Evolutionary conservation across 1,140 invertebrate genomes (phyloP), one percentile per base, ranked within the genome.

Genomic region (Hycleus phaleratus): DNA sequence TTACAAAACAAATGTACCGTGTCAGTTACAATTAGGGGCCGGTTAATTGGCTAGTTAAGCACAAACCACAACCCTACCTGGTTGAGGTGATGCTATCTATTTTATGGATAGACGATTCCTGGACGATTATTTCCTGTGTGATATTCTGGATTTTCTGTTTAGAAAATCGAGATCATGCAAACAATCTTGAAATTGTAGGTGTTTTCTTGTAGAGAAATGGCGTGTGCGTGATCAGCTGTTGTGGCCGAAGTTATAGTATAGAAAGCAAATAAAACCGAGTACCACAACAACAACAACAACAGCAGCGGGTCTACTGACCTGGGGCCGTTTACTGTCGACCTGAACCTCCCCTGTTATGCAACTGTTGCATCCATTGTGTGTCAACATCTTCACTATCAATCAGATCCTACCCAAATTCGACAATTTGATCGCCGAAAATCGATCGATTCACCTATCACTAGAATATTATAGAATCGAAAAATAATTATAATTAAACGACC

Each of bases 251-350:
- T 7, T 32, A 32, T 32, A 32, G 32, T 32, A 32, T 32, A 32
- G 4, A 32, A 18, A 18, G 18, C 7, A 32, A 5, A 32, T 32
- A 59, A 59, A 55, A 50, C 46, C 56, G 52, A 49, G 18, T 18
- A 18, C 18, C 18, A 18, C 18, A 18, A 18, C 18, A 52, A n/a
- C n/a, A n/a, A n/a, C 57, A 62, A 53, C 32, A 32, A 32, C 32
- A 32, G 62, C 58, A 65, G 63, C 50, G 62, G 56, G 56, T 66
- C 59, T 66, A 60, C 49, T 68, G 66, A 68, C 66, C 66, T 56
- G 62, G 56, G 62, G 32, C 58, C 55, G 62, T 66, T 18, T 66
- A 66, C 50, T 26, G 54, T 10, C 60, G 63, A 67, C 66, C 66
- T 56, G 57, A 40, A 53, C 63, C 65, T 60, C 63, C 64, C 54